Base-by-base conservation (phyloP, 2,113 vertebrate species). In the Pitta sordida region DNA sequence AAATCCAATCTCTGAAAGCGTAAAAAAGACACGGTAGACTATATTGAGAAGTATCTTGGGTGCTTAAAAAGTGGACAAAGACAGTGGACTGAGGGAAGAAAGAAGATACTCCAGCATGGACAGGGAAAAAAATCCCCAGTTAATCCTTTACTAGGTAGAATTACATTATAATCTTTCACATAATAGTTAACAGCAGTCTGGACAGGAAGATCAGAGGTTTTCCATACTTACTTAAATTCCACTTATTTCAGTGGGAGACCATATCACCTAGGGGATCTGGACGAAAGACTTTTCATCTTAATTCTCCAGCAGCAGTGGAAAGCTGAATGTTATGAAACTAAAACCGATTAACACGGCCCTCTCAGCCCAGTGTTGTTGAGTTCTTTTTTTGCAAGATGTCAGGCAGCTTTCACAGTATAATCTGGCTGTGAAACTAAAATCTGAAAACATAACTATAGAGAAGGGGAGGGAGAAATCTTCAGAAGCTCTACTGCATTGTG, bases 401-500 rank as follows among this genome's bases (percentile, higher is more conserved):
- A 95, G n/a, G 84, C 85, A 92, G 65, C 43, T 87, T 92, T 92
- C 69, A 83, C 55, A 85, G 65, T 15, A 73, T 15, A 39, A 87
- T 49, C 49, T 23, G 51, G 8, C 77, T 70, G 52, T 78, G 55
- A 92, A 88, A 83, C 12, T 55, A 6, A 0, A 52, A 81, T n/a
- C 43, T 70, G 62, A 91, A 91, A 95, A 71, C 7, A 8, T 49
- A 87, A 0, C 39, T 44, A 68, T 0, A 82, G 23, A 63, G 43
- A 34, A 2, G 64, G 5, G 30, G 22, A 86, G 36, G 6, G 5
- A 64, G 22, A 90, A 83, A 71, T 19, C 36, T 62, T 80, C 46
- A 58, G 8, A 13, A 83, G 32, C 41, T 69, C 51, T 77, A 65
- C 63, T 9, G 27, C 76, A 68, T 12, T 2, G 10, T 56, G 19